Base-by-base conservation (phyloP, 2,113 vertebrate genomes). In the Oryzias woworae region DNA sequence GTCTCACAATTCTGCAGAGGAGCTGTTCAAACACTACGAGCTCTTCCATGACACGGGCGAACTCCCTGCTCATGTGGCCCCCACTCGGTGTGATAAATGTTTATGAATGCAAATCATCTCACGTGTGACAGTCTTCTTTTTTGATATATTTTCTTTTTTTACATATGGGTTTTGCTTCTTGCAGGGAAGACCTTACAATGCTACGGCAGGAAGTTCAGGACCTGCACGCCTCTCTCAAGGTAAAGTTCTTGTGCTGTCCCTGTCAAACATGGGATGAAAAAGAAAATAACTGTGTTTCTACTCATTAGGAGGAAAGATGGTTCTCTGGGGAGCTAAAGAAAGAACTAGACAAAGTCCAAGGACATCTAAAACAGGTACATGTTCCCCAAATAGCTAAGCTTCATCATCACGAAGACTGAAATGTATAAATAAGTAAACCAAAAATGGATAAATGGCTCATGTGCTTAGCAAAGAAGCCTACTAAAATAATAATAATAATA, bases 311-410 rank as follows among this genome's bases (percentile, higher is more conserved):
- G 89, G 97, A 98, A 88, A 92, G 93, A 69, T 98, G 97, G 97
- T 98, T 97, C 85, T 96, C 97, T 78, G 96, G 95, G 84, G 97
- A 98, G 86, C 89, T 99, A 84, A 99, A 98, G 90, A 99, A 99
- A 81, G 97, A 98, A 88, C 90, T 99, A 88, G 97, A 98, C 84
- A 98, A 95, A 94, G 94, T 95, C 73, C 96, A 98, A 92, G 96
- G 95, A 88, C 95, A 97, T 63, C 94, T 89, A 86, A 96, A 98
- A 93, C 96, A 98, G 95, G 97, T 99, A 98, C 98, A 95, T 94
- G 82, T 85, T 93, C 94, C 93, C 8, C 83, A 94, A 90, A 93
- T 94, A 76, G 85, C 91, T 92, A 80, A 87, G 89, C 69, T 67
- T 12, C 46, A 49, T 67, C 45, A 43, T 50, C 24, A 4, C 17